Percentiles rank a stretch among this genome's conserved stretches.
Conservation (phyloP, 1,140 invertebrate genomes). For the Zaprionus africanus region DNA sequence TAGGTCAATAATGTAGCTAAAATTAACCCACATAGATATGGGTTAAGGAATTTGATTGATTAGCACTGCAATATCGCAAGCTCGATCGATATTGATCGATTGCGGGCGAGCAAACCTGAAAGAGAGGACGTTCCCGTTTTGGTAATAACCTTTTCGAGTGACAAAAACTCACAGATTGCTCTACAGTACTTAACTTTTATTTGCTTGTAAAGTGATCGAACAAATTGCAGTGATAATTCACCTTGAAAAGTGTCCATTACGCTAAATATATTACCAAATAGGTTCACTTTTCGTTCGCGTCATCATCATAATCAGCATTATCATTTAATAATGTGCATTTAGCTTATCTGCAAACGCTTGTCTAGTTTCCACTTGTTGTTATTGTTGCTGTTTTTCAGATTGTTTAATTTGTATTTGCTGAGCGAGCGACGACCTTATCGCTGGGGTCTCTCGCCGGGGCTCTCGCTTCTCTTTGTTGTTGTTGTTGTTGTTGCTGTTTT, state of each 20-base stretch:
- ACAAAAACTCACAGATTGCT: background rate
- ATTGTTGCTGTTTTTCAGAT: constrained; percentile 45
- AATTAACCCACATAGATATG: background rate
- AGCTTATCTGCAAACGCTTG: constrained; percentile 62
- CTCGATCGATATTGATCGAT: constrained; percentile 13
- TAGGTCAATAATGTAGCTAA: background rate
- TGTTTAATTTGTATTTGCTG: constrained; percentile 71
- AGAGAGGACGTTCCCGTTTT: background rate
- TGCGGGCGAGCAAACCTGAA: background rate
- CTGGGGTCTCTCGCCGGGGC: constrained; percentile 35
- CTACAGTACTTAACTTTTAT: constrained; percentile 30
- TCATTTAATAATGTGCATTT: constrained; percentile 69
- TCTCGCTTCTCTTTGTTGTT: constrained; percentile 52
- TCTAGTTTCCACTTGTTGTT: constrained; percentile 35
- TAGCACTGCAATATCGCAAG: background rate
- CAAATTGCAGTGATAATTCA: constrained; percentile 31
- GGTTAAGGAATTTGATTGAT: constrained; percentile 12
- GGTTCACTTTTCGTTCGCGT: constrained; percentile 37
- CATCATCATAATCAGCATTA: constrained; percentile 61
- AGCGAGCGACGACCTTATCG: constrained; percentile 50
- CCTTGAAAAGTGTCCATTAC: constrained; percentile 11
- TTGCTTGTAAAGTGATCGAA: constrained; percentile 55
- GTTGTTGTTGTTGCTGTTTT: constrained; percentile 41
- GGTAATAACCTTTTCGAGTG: background rate
- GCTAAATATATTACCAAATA: constrained; percentile 22